Evolutionary conservation across 2,797 vertebrate species (phyloP).

Genomic region (Takifugu rubripes): DNA sequence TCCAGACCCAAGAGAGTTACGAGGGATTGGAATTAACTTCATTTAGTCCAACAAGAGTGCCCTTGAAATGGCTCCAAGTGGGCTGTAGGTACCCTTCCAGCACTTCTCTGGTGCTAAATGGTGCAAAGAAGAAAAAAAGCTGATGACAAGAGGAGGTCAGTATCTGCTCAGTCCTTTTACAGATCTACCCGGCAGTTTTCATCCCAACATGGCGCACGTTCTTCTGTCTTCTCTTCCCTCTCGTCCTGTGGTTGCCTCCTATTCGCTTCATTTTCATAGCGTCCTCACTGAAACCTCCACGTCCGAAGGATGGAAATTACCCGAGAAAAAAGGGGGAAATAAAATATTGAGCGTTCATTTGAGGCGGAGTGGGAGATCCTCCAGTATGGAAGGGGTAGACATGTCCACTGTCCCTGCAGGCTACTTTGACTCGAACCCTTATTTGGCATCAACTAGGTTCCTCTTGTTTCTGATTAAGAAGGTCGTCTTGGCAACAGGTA

Average conservation of each 20-base stretch:
- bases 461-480: slow-evolving; percentile 74
- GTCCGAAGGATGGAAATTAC: slow-evolving; percentile 43
- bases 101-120: slow-evolving; percentile 21
- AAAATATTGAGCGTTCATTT: slow-evolving; percentile 68
- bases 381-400: slow-evolving; percentile 35
- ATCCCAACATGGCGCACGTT: slow-evolving; percentile 2
- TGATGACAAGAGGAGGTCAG: slow-evolving; percentile 22
- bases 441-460: slow-evolving; percentile 73
- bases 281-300: slow-evolving; percentile 30
- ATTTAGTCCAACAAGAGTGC: slow-evolving; percentile 76
- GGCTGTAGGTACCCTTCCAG: slow-evolving; percentile 67
- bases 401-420: slow-evolving; percentile 67
- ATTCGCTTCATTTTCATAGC: slow-evolving; percentile 27
- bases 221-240: slow-evolving; percentile 9
- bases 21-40: slow-evolving; percentile 79
- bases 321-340: slow-evolving; percentile 43
- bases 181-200: slow-evolving; percentile 13
- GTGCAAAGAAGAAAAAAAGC: background rate
- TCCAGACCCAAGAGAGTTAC: slow-evolving; percentile 71
- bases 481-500: slow-evolving; percentile 64
- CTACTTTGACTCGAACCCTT: slow-evolving; percentile 78
- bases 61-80: slow-evolving; percentile 78
- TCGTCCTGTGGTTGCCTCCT: slow-evolving; percentile 11
- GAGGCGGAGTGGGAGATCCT: slow-evolving; percentile 44
- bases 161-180: slow-evolving; percentile 18